Evolutionary conservation across 2,113 vertebrate species (phyloP).

Genomic region (Centropus bengalensis): DNA sequence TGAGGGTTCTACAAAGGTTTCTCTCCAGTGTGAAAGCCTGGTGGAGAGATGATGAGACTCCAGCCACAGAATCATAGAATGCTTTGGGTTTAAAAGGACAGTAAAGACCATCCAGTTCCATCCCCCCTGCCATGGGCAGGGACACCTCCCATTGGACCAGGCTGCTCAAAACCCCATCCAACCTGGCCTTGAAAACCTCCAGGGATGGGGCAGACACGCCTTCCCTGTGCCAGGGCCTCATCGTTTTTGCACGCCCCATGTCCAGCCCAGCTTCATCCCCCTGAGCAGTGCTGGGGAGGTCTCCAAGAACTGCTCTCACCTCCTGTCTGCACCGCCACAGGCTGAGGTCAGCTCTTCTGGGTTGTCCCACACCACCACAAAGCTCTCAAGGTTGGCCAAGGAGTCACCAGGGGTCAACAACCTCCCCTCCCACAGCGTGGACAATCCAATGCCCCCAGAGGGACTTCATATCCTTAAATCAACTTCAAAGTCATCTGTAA

Average conservation of each 20-base stretch:
- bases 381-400: background rate
- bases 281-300: background rate
- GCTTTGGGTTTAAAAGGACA: too few species aligned
- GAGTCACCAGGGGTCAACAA: fast-evolving
- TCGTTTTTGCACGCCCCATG: too few species aligned
- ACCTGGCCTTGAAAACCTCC: too few species aligned
- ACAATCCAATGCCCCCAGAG: fast-evolving
- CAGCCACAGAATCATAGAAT: background rate
- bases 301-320: background rate
- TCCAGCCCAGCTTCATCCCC: background rate
- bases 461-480: background rate
- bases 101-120: too few species aligned
- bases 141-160: too few species aligned
- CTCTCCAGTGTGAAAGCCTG: too few species aligned
- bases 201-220: too few species aligned
- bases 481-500: background rate
- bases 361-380: fast-evolving
- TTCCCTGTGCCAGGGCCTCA: too few species aligned
- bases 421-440: fast-evolving
- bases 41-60: background rate
- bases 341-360: background rate
- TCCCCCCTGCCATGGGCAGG: too few species aligned
- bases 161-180: too few species aligned
- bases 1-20: fast-evolving
- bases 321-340: background rate